phyloP scores from a whole-genome alignment of 1,140 invertebrate species.

The Pseudomyrmex pallidus region DNA sequence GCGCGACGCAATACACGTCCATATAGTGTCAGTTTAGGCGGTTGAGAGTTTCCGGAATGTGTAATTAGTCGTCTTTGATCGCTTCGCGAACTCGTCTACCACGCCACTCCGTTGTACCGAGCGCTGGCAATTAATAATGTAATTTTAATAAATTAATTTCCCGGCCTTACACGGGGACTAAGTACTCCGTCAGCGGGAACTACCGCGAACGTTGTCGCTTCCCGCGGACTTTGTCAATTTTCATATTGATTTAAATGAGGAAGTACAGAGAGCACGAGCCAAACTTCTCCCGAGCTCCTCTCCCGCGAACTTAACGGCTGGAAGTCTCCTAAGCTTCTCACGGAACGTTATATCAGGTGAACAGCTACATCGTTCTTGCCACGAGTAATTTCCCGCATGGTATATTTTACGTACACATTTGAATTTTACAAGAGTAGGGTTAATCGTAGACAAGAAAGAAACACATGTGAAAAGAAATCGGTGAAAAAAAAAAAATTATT shows the following conservation, averaged over 20 bases:
- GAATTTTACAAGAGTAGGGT: neutral
- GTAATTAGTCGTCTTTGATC: slow-evolving; percentile 45
- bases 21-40: neutral
- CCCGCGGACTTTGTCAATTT: slow-evolving; percentile 56
- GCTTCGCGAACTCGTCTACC: neutral
- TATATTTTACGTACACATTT: slow-evolving; percentile 23
- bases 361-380: slow-evolving; percentile 33
- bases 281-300: slow-evolving; percentile 17
- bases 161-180: slow-evolving; percentile 29
- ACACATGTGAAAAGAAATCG: too few relatives aligned
- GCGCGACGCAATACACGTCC: neutral
- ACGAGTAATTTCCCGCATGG: slow-evolving; percentile 17
- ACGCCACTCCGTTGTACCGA: neutral
- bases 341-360: slow-evolving; percentile 16
- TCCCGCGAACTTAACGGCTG: slow-evolving; percentile 33
- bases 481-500: slow-evolving; percentile 1
- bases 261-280: slow-evolving; percentile 15
- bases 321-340: slow-evolving; percentile 46
- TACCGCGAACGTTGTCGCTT: slow-evolving; percentile 31
- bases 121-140: slow-evolving; percentile 33
- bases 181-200: neutral
- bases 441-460: neutral
- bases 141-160: slow-evolving; percentile 54
- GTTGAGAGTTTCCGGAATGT: neutral
- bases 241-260: slow-evolving; percentile 58